Evolutionary conservation across 92 coral and sea anemone genomes (phyloP).

Genomic region (Actinernus sp.): DNA sequence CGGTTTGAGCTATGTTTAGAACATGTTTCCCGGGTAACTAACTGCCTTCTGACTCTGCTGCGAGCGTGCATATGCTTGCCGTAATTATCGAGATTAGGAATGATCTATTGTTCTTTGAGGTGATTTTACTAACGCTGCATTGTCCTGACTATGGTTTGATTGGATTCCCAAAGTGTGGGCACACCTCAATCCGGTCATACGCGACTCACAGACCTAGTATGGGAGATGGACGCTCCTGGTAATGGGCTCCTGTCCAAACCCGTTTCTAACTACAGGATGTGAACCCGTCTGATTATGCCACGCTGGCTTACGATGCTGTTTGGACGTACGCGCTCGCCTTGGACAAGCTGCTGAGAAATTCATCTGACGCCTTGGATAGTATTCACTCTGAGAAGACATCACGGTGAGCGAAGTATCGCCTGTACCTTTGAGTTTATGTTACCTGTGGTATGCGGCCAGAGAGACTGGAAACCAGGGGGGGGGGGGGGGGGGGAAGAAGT

Average conservation of each 20-base stretch:
- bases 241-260: slow-evolving; percentile 68
- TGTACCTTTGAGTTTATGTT: neutral
- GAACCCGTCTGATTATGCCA: slow-evolving; percentile 74
- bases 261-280: slow-evolving; percentile 31
- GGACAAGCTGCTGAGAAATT: slow-evolving; percentile 67
- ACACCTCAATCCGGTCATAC: too few species aligned
- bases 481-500: too few species aligned
- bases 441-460: neutral
- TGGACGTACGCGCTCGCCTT: slow-evolving; percentile 89
- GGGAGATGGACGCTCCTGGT: slow-evolving; percentile 66
- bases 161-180: too few species aligned
- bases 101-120: too few species aligned
- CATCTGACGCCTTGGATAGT: slow-evolving; percentile 57
- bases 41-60: too few species aligned
- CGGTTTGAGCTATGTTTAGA: too few species aligned
- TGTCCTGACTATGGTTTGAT: too few species aligned
- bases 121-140: too few species aligned
- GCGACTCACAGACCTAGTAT: too few species aligned
- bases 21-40: too few species aligned
- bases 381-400: slow-evolving; percentile 48
- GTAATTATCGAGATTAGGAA: too few species aligned
- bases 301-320: slow-evolving; percentile 80
- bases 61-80: too few species aligned
- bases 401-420: slow-evolving; percentile 56
- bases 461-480: slow-evolving; percentile 1